Conservation (phyloP, 35 echinoderm and acorn worm species). For the Strongylocentrotus purpuratus region DNA sequence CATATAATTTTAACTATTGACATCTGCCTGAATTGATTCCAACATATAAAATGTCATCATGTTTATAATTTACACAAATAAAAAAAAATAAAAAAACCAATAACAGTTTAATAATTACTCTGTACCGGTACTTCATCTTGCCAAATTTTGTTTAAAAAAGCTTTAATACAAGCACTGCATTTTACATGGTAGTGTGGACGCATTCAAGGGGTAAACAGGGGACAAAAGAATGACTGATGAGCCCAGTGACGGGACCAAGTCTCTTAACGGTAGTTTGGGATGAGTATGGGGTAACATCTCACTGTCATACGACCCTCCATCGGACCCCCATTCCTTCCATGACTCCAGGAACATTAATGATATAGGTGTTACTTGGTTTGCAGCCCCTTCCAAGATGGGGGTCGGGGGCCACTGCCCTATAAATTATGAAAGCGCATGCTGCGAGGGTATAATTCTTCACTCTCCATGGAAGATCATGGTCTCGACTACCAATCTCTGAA, state of each 20-base stretch:
- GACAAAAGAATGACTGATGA: not conserved
- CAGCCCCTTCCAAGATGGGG: not conserved
- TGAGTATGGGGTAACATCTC: not conserved
- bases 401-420: not conserved
- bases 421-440: not conserved
- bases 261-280: not conserved
- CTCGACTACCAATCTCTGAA: not conserved
- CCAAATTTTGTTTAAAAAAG: no score
- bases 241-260: not conserved
- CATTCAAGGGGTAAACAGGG: not conserved
- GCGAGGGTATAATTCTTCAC: slow-evolving; percentile 1
- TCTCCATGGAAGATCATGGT: not conserved
- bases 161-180: no score
- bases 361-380: not conserved
- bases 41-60: no score
- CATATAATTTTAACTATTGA: no score
- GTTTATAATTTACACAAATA: no score
- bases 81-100: no score
- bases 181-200: not conserved
- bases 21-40: no score
- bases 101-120: no score
- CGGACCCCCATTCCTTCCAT: not conserved
- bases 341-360: not conserved
- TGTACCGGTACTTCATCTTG: no score
- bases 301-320: not conserved